A percentile compares a stretch with the other conserved stretches of the same genome.
Evolutionary conservation across 2,888 invertebrate genomes (phyloP).

Genomic region (Volucella inflata): DNA sequence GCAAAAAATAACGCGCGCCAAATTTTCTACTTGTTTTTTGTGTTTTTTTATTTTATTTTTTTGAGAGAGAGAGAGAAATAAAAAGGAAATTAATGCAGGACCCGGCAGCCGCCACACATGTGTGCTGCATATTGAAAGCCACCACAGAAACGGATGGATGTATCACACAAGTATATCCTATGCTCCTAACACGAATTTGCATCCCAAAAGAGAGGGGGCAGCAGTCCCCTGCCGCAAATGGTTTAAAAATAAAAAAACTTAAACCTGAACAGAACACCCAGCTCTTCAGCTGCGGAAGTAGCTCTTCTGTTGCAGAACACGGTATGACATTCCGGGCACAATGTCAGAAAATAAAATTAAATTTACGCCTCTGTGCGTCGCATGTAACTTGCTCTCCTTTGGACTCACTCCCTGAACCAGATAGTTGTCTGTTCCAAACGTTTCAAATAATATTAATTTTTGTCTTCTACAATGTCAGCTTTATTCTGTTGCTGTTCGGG

Average conservation of each 20-base stretch:
- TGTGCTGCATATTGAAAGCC: constrained; percentile 53
- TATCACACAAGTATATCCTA: constrained; percentile 5
- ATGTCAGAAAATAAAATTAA: constrained; percentile 67
- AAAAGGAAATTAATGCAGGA: constrained; percentile 56
- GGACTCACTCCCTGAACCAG: constrained; percentile 9
- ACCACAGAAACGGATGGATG: constrained; percentile 22
- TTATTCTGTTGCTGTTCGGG: constrained; percentile 50
- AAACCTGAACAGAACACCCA: neutral
- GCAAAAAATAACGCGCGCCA: constrained; percentile 3
- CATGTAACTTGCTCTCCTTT: constrained; percentile 9
- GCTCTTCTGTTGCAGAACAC: constrained; percentile 59
- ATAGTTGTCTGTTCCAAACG: constrained; percentile 33
- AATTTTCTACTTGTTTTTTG: constrained; percentile 5
- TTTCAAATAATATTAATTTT: constrained; percentile 75
- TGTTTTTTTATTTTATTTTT: too few species aligned
- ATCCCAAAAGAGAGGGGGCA: constrained; percentile 41
- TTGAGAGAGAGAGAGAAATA: too few species aligned
- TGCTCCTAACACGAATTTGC: constrained; percentile 28
- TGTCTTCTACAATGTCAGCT: constrained; percentile 68
- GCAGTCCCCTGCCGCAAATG: neutral
- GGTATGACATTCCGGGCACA: constrained; percentile 64
- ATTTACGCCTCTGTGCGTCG: constrained; percentile 63
- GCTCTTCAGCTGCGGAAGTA: constrained; percentile 53
- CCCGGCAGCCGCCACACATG: constrained; percentile 37
- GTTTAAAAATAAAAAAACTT: neutral